Conservation (phyloP, 2,113 vertebrate species). For the Prolemur simus region DNA sequence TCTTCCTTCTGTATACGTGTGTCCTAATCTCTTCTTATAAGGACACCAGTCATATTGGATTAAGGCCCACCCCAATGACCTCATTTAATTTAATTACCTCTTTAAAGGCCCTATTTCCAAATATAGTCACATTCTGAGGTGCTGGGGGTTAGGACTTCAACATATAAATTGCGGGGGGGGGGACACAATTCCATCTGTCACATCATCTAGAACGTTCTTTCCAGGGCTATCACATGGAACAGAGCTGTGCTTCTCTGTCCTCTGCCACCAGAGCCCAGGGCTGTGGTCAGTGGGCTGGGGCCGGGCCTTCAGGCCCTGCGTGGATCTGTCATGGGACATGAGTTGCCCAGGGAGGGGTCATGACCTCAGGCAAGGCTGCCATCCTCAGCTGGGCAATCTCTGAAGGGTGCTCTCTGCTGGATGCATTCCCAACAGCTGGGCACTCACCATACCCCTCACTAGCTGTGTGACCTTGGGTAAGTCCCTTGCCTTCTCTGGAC, state of each 20-base stretch:
- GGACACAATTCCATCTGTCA: not conserved
- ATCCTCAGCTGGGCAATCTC: not conserved
- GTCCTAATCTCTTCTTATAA: not conserved
- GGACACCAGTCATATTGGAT: not conserved
- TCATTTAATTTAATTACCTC: not conserved
- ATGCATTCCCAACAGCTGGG: not conserved
- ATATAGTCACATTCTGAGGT: not conserved
- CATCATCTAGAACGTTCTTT: not conserved
- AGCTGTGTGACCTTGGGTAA: not conserved
- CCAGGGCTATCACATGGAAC: not conserved
- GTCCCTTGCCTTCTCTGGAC: not conserved
- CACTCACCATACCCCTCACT: not conserved
- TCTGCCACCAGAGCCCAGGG: not conserved
- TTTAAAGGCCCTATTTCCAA: not conserved
- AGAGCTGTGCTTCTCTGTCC: not conserved
- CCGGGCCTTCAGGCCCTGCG: not conserved
- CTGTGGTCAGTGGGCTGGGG: not conserved
- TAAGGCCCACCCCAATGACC: not conserved
- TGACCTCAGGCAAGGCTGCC: not conserved
- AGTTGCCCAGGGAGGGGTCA: too few relatives aligned
- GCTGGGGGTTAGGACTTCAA: not conserved
- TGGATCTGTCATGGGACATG: not conserved
- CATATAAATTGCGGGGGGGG: not conserved
- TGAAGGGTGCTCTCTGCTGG: not conserved
- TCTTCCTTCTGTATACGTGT: not conserved